These are phyloP conservation scores for Ciconia stormi DNA, from an alignment of 2,113 vertebrate genomes.

Conservation along the genomic window DNA sequence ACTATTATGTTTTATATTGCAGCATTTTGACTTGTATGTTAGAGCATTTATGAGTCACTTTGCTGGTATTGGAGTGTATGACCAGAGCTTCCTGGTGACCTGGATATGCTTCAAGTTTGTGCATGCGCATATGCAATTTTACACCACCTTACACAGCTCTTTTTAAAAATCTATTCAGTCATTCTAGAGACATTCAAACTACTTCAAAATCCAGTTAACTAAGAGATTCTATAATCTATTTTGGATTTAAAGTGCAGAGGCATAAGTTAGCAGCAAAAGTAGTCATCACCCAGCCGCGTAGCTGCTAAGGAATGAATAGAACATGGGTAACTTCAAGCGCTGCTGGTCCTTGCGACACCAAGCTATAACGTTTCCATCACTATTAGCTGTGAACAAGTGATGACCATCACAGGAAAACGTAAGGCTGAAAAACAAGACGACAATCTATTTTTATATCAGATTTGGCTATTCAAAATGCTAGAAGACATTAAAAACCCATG, in stretches of 20 bases:
- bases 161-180: background rate
- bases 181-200: conserved; percentile 13
- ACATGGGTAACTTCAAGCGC: conserved; percentile 96
- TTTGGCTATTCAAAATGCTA: background rate
- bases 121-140: background rate
- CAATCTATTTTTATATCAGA: background rate
- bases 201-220: conserved; percentile 12
- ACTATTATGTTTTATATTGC: background rate
- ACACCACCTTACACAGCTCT: background rate
- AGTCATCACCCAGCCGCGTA: conserved; percentile 87
- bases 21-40: conserved; percentile 28
- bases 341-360: conserved; percentile 99
- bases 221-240: background rate
- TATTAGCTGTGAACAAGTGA: conserved; percentile 95
- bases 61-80: background rate
- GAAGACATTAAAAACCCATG: background rate
- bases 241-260: conserved; percentile 50
- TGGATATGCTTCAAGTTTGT: background rate
- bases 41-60: background rate
- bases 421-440: conserved; percentile 78
- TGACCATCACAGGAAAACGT: conserved; percentile 98
- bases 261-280: background rate
- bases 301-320: conserved; percentile 98
- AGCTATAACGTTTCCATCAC: conserved; percentile 92
- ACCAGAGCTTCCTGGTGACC: conserved; percentile 25